Percentiles rank a stretch among this genome's conserved stretches.
phyloP scores from a whole-genome alignment of 1,140 invertebrate species.

The Atta colombica region DNA sequence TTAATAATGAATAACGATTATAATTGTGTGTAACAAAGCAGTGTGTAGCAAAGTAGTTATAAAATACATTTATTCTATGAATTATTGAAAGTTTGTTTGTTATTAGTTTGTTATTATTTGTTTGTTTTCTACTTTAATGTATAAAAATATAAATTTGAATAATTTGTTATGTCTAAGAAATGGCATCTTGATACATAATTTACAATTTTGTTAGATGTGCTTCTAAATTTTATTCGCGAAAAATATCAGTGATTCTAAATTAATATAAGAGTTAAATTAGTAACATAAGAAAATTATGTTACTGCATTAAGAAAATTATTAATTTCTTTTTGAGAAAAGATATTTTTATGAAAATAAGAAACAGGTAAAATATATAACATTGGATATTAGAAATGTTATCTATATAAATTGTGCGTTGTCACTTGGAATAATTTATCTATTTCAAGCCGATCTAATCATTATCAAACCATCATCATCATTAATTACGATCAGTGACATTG shows the following conservation, averaged over 20 bases:
- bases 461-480: slow-evolving; percentile 7
- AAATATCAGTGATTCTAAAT: not conserved
- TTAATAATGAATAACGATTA: not conserved
- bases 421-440: not conserved
- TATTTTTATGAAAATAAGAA: not conserved
- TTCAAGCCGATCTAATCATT: not conserved
- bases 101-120: not conserved
- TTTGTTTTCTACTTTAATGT: not conserved
- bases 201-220: not conserved
- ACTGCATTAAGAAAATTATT: not conserved
- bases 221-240: not conserved
- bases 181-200: not conserved
- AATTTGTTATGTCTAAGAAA: not conserved
- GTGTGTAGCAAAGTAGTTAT: not conserved
- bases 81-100: not conserved
- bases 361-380: too few relatives aligned
- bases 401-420: not conserved
- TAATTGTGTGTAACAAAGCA: slow-evolving; percentile 35
- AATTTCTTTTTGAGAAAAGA: slow-evolving; percentile 5
- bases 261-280: not conserved
- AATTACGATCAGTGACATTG: not conserved
- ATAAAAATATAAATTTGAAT: not conserved
- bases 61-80: slow-evolving; percentile 20
- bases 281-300: too few relatives aligned
- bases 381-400: not conserved